Base-by-base conservation (phyloP, 2,797 vertebrate genomes). In the Podarcis lilfordi region DNA sequence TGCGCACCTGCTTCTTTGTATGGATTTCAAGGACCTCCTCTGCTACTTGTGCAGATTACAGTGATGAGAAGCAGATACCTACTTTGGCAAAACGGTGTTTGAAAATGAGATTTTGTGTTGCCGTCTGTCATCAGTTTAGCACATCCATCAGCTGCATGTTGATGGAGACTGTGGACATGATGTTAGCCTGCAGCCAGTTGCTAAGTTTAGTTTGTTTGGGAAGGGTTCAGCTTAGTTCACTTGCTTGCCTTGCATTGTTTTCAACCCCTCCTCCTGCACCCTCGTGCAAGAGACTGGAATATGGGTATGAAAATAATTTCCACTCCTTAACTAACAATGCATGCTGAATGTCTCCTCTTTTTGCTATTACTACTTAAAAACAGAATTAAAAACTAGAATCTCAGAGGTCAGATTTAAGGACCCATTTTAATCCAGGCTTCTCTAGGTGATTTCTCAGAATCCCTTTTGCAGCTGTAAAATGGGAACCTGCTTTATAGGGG, bases 171-270 rank as follows among this genome's bases (percentile, higher is more conserved):
- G 92, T 2, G 91, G 93, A 94, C 93, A 93, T 92, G 93, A 94
- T 92, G 93, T 93, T 95, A 94, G 95, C 94, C 94, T 94, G 90
- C 90, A 90, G 95, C 91, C 82, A 91, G 92, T 95, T 95, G 89
- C 94, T 95, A 95, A 95, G 89, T 95, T 95, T 95, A 94, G 93
- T 92, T 93, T 92, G 86, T 68, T 77, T 80, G 66, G 81, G 81
- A 68, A 86, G 85, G 85, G 92, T 95, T 94, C 94, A 95, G 32
- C 82, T 92, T 91, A 95, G 95, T 95, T 95, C 94, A 94, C 75
- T 93, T 77, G 85, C 75, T 93, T 93, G 84, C 89, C 89, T 93
- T 0, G 86, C 29, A 80, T 93, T 84, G 40, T 19, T 76, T 23
- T 76, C 25, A 19, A 19, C 6, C 61, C 21, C 72, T 21, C 50